These are phyloP conservation scores for Drosophila pseudoobscura DNA, from an alignment of 1,140 invertebrate genomes.

Conservation along the genomic window DNA sequence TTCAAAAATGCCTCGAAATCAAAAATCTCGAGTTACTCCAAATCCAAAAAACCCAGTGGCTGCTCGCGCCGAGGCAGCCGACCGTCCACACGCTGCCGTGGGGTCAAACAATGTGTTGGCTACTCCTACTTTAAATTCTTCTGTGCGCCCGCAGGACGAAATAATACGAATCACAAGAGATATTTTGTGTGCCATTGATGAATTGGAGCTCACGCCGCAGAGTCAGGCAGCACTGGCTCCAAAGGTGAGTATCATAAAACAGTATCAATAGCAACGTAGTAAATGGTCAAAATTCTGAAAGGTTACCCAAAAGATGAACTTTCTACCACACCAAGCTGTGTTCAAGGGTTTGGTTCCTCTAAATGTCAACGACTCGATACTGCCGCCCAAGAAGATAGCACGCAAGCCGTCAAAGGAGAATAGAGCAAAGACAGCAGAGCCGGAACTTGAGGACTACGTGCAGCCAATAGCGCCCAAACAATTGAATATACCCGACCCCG, in stretches of 20 bases:
- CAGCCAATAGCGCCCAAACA: constrained; percentile 34
- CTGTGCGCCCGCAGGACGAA: constrained; percentile 34
- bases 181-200: background rate
- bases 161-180: constrained; percentile 4
- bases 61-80: too few species aligned
- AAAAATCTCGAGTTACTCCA: constrained; percentile 10
- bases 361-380: constrained; percentile 63
- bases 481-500: constrained; percentile 36
- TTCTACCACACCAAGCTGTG: constrained; percentile 18
- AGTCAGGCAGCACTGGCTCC: constrained; percentile 45
- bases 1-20: constrained; percentile 53
- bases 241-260: constrained; percentile 13
- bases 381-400: constrained; percentile 6
- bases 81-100: constrained; percentile 17
- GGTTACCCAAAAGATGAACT: constrained; percentile 62
- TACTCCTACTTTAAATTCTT: constrained; percentile 43
- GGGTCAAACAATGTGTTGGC: constrained; percentile 24
- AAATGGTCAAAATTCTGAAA: background rate
- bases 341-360: constrained; percentile 48
- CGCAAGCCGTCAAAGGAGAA: background rate
- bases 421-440: constrained; percentile 18
- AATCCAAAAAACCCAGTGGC: background rate
- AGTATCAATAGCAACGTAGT: too few species aligned
- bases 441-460: constrained; percentile 42
- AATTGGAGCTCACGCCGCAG: constrained; percentile 16